These are phyloP conservation scores for Thalassarche chlororhynchos DNA, from an alignment of 2,113 vertebrate genomes.

Conservation along the genomic window DNA sequence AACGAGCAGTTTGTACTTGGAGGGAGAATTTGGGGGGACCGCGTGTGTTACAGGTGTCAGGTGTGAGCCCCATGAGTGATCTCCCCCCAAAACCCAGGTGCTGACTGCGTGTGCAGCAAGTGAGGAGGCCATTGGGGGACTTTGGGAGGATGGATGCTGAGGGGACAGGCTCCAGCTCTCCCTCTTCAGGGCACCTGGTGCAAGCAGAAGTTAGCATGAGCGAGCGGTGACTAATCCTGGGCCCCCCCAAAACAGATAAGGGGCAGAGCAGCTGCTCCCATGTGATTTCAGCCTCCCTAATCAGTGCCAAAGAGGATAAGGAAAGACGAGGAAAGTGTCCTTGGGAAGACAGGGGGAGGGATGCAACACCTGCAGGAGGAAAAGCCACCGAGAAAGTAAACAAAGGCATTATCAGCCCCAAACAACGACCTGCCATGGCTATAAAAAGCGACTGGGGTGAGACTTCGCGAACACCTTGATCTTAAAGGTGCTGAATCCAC, in stretches of 20 bases:
- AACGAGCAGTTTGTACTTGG: neutral
- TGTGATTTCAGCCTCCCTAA: neutral
- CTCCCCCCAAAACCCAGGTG: neutral
- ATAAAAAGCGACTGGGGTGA: neutral
- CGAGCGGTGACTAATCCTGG: fast-evolving
- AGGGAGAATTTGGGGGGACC: fast-evolving
- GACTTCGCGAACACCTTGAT: neutral
- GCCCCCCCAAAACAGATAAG: neutral
- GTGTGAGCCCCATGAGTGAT: neutral
- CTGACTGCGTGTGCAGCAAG: neutral
- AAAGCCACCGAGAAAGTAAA: neutral
- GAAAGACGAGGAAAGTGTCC: neutral
- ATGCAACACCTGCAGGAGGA: neutral
- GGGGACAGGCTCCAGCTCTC: conserved; percentile 14
- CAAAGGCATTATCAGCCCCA: neutral
- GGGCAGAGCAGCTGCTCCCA: neutral
- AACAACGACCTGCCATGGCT: neutral
- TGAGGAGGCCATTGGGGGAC: neutral
- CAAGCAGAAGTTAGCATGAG: neutral
- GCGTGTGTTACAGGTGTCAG: neutral
- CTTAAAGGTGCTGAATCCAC: neutral
- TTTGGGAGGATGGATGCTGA: neutral
- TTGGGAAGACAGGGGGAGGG: conserved; percentile 9
- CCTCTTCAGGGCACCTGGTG: conserved; percentile 38
- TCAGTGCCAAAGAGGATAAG: conserved; percentile 8